Base-by-base conservation (phyloP, 1,140 invertebrate species). In the Bacillus rossius region DNA sequence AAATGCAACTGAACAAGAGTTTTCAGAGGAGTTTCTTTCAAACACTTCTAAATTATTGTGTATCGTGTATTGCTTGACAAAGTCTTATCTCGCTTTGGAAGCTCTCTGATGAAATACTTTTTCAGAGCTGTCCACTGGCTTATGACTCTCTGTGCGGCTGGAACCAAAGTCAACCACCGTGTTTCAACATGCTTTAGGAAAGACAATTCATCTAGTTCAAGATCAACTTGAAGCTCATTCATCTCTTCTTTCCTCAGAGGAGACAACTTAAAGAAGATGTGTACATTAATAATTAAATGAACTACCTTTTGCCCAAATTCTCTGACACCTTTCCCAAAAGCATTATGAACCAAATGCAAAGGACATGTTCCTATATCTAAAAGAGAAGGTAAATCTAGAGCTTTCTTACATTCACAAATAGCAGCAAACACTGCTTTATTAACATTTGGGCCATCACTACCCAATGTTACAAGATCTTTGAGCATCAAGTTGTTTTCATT, bases 361-460 rank as follows among this genome's bases (percentile, higher is more conserved):
- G 50, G 41, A 38, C 57, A 43, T 4, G 49, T 25, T 3, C 41
- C 57, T 41, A 42, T 59, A 17, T 59, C 45, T 42, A 34, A 34
- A 34, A 59, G 4, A 19, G 53, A 34, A 4, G 29, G 20, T 19
- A 43, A 26, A 3, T 50, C 8, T 1, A n/a, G 57, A n/a, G 45
- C 0, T 40, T 19, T n/a, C 16, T 42, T 50, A n/a, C 5, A 53
- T 23, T 1, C 23, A 23, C 17, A 52, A 37, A 59, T 59, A 52
- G 5, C 50, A 10, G 17, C 52, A 54, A 56, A 55, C 7, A 67
- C 57, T 19, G 55, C 65, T 52, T 67, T 66, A 38, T 66, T 67
- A 0, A 66, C 61, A 55, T 66, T 63, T 22, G 64, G 66, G 29
- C 63, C 61, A 67, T 67, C 65, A 49, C 34, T 49, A 2, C 60